Evolutionary conservation across 2,797 vertebrate genomes (phyloP).

Genomic region (Sciaenops ocellatus): DNA sequence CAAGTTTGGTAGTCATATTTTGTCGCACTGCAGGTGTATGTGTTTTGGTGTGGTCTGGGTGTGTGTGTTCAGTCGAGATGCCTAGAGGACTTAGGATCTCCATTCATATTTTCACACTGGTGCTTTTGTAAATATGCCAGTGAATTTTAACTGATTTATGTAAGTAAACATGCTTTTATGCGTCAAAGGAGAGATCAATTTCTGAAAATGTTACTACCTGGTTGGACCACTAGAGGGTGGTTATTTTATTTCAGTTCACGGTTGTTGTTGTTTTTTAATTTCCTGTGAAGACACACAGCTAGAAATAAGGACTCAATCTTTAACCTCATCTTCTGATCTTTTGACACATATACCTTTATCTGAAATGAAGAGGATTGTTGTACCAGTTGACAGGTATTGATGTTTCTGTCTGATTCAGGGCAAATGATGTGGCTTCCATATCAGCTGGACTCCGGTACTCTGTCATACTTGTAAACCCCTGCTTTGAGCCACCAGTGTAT

Average conservation of each 20-base stretch:
- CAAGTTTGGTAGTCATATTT: constrained; percentile 9
- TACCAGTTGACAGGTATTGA: constrained; percentile 23
- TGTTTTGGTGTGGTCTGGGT: constrained; percentile 47
- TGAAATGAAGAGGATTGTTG: constrained; percentile 16
- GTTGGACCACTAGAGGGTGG: constrained; percentile 54
- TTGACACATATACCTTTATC: not conserved
- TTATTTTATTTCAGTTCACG: not conserved
- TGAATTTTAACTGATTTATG: not conserved
- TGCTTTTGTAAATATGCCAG: constrained; percentile 22
- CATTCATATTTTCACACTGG: not conserved
- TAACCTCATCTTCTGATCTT: not conserved
- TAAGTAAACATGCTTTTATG: not conserved
- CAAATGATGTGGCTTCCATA: constrained; percentile 11
- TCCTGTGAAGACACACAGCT: not conserved
- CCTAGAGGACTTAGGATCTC: not conserved
- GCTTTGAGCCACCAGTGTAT: constrained; percentile 18
- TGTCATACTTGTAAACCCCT: not conserved
- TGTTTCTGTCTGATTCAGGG: constrained; percentile 2
- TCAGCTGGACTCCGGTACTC: constrained; percentile 25
- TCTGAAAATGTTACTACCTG: constrained; percentile 5
- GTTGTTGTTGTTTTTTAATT: not conserved
- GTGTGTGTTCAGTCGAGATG: constrained; percentile 4
- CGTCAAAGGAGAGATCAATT: not conserved
- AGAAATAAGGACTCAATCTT: constrained; percentile 22
- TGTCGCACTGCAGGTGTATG: constrained; percentile 38